Percentiles rank a stretch among this genome's conserved stretches.
phyloP scores from a whole-genome alignment of 2,888 invertebrate genomes.

The Iselma pallidipennis region DNA sequence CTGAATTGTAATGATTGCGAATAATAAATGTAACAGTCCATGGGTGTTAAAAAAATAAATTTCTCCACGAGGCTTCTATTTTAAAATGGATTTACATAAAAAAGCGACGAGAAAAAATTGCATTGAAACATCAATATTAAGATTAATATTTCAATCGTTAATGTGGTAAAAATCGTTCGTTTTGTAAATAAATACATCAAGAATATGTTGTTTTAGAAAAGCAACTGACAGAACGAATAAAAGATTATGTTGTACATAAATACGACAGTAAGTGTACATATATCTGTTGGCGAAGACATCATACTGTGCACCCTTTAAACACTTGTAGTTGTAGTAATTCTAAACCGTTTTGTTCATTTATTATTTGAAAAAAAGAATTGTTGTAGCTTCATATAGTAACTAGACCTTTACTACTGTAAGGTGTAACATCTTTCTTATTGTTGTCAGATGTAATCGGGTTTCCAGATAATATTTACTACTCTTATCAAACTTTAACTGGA shows the following conservation, averaged over 20 bases:
- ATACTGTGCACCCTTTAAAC: slow-evolving; percentile 25
- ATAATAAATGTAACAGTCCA: too few relatives aligned
- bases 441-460: too few relatives aligned
- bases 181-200: slow-evolving; percentile 2
- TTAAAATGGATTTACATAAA: too few relatives aligned
- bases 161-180: not conserved
- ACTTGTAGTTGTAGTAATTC: slow-evolving; percentile 21
- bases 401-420: not conserved
- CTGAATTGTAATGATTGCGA: too few relatives aligned
- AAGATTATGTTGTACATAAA: slow-evolving; percentile 26
- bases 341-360: slow-evolving; percentile 25
- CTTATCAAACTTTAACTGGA: too few relatives aligned
- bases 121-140: not conserved
- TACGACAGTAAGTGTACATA: slow-evolving; percentile 25
- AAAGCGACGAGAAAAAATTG: not conserved
- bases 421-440: not conserved
- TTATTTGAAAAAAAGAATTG: slow-evolving; percentile 18
- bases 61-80: too few relatives aligned
- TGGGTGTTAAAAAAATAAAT: too few relatives aligned
- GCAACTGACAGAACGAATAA: slow-evolving; percentile 21
- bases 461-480: too few relatives aligned
- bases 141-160: not conserved
- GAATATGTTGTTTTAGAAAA: slow-evolving; percentile 16
- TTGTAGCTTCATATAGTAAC: not conserved
- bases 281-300: slow-evolving; percentile 26